Evolutionary conservation across 2,888 invertebrate species (phyloP).

Genomic region (Hylaea fasciaria): DNA sequence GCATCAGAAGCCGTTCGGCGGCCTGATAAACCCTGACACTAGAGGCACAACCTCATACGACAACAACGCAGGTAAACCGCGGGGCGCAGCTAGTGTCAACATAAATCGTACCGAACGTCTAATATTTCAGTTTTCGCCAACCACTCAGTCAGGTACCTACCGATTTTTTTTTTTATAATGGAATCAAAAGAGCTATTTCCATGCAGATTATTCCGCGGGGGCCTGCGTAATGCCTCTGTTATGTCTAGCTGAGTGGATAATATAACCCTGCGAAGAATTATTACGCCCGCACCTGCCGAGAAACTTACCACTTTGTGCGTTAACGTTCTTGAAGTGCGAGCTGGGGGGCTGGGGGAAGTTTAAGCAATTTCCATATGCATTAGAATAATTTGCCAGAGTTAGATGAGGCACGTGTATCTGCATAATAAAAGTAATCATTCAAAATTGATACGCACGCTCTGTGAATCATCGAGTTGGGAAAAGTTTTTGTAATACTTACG

Average conservation of each 20-base stretch:
- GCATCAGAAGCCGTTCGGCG: too few species aligned
- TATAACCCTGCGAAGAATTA: constrained; percentile 57
- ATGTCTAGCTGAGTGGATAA: constrained; percentile 45
- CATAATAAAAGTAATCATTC: constrained; percentile 2
- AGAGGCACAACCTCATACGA: too few species aligned
- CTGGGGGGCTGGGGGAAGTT: constrained; percentile 32
- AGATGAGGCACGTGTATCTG: constrained; percentile 11
- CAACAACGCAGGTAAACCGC: too few species aligned
- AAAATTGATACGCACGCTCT: background rate
- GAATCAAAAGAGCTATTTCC: constrained; percentile 24
- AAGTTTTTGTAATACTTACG: background rate
- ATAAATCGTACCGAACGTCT: too few species aligned
- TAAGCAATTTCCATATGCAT: constrained; percentile 35
- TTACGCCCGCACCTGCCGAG: constrained; percentile 57
- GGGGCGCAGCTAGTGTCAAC: too few species aligned
- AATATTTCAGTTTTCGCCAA: too few species aligned
- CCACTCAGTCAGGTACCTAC: too few species aligned
- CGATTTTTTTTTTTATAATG: constrained; percentile 5
- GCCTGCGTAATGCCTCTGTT: constrained; percentile 38
- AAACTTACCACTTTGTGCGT: constrained; percentile 57
- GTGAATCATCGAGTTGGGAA: background rate
- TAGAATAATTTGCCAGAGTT: constrained; percentile 21
- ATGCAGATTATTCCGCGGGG: constrained; percentile 36
- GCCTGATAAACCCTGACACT: too few species aligned
- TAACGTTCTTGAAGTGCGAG: constrained; percentile 40